A percentile compares a stretch with the other conserved stretches of the same genome.
Conservation (phyloP, 2,888 invertebrate genomes). For the Caenorhabditis angaria region DNA sequence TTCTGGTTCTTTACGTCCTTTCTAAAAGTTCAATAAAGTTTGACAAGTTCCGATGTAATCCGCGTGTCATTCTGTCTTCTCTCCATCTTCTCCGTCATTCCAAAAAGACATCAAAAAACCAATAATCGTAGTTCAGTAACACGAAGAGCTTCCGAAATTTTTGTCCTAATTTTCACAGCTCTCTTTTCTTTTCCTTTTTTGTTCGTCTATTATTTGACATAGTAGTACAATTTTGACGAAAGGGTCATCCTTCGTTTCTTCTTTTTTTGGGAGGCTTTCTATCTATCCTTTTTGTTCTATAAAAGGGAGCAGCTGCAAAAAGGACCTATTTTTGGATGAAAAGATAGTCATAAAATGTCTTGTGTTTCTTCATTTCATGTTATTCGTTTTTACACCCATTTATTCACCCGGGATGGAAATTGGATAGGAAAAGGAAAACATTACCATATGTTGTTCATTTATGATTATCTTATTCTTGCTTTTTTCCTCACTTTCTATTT, state of each 20-base stretch:
- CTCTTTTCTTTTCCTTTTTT: conserved; percentile 13
- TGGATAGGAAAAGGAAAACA: neutral
- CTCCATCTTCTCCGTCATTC: no score
- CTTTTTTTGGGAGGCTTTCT: conserved; percentile 14
- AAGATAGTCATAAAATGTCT: neutral
- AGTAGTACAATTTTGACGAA: neutral
- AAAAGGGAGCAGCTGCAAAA: neutral
- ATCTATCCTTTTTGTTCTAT: conserved; percentile 14
- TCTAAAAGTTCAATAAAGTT: no score
- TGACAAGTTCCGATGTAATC: no score
- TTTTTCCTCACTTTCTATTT: neutral
- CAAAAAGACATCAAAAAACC: neutral
- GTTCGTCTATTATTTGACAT: conserved; percentile 34
- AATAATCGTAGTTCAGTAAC: neutral
- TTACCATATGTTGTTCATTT: conserved; percentile 5
- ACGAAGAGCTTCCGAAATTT: neutral
- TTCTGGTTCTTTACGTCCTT: no score
- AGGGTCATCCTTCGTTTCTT: conserved; percentile 22
- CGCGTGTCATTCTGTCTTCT: no score
- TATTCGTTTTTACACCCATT: conserved; percentile 7
- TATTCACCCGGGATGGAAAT: neutral
- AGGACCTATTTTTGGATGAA: neutral
- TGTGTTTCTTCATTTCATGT: conserved; percentile 3
- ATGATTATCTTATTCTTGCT: neutral
- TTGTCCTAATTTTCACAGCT: conserved; percentile 7